These are phyloP conservation scores for Agrilus cyanescens DNA, from an alignment of 2,888 invertebrate genomes.

Conservation along the genomic window DNA sequence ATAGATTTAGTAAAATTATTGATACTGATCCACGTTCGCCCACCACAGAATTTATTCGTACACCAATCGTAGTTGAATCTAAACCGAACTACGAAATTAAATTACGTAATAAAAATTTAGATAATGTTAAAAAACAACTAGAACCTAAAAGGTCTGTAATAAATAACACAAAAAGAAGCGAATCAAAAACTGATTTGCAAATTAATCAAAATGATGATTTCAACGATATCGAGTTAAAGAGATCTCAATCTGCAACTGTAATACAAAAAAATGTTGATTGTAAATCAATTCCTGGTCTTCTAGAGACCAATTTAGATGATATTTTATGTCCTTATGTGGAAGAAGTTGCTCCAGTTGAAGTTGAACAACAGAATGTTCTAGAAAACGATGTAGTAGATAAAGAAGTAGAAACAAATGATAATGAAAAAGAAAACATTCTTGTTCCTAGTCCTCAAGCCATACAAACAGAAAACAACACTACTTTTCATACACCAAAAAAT, in stretches of 20 bases:
- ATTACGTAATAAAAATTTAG: conserved; percentile 30
- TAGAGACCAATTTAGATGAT: conserved; percentile 52
- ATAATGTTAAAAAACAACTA: conserved; percentile 17
- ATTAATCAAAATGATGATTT: no score
- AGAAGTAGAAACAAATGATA: no score
- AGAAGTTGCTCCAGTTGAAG: conserved; percentile 37
- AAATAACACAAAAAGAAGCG: conserved; percentile 11
- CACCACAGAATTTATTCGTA: conserved; percentile 45
- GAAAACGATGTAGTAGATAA: conserved; percentile 3
- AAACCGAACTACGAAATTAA: conserved; percentile 9
- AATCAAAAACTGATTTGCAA: conserved; percentile 18
- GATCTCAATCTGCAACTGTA: no score
- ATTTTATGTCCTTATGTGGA: conserved; percentile 15
- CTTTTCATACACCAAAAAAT: no score
- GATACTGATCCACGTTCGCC: conserved; percentile 44
- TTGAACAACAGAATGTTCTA: conserved; percentile 16
- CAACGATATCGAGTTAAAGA: no score
- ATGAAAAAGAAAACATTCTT: no score
- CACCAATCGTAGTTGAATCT: conserved; percentile 37
- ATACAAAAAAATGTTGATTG: conserved; percentile 19
- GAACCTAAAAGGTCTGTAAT: conserved; percentile 4
- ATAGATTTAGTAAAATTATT: no score
- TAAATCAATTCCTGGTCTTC: conserved; percentile 32
- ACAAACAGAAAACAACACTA: no score
- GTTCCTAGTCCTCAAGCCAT: no score